Evolutionary conservation across 2,888 invertebrate species (phyloP).

Genomic region (Tipula confusa): DNA sequence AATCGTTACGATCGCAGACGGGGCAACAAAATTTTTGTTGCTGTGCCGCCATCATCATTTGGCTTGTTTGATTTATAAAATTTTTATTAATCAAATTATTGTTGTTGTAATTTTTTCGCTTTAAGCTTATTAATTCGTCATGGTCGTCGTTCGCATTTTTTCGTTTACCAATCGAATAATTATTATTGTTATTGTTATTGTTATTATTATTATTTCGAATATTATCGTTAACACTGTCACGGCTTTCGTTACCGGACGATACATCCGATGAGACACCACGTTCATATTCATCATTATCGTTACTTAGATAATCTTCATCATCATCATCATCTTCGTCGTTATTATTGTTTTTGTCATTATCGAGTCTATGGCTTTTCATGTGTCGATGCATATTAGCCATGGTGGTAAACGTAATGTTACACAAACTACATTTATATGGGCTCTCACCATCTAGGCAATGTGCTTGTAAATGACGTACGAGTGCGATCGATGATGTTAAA

Average conservation of each 20-base stretch:
- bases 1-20: constrained; percentile 60
- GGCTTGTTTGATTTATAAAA: constrained; percentile 33
- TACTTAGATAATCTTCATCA: constrained; percentile 30
- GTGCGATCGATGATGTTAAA: constrained; percentile 70
- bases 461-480: constrained; percentile 74
- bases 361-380: constrained; percentile 63
- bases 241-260: constrained; percentile 46
- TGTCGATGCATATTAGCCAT: constrained; percentile 85
- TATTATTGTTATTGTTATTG: not conserved
- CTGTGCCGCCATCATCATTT: constrained; percentile 4
- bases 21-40: constrained; percentile 53
- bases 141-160: constrained; percentile 43
- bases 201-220: constrained; percentile 39
- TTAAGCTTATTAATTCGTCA: constrained; percentile 35
- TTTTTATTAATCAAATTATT: constrained; percentile 41
- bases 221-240: constrained; percentile 36
- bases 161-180: constrained; percentile 40
- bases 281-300: constrained; percentile 51
- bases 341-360: constrained; percentile 38
- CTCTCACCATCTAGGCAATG: constrained; percentile 66
- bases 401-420: constrained; percentile 76
- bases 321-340: constrained; percentile 40
- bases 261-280: constrained; percentile 58
- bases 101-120: constrained; percentile 42
- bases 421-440: constrained; percentile 73